phyloP scores from a whole-genome alignment of 2,888 invertebrate genomes.

The Heliconius charithonia region DNA sequence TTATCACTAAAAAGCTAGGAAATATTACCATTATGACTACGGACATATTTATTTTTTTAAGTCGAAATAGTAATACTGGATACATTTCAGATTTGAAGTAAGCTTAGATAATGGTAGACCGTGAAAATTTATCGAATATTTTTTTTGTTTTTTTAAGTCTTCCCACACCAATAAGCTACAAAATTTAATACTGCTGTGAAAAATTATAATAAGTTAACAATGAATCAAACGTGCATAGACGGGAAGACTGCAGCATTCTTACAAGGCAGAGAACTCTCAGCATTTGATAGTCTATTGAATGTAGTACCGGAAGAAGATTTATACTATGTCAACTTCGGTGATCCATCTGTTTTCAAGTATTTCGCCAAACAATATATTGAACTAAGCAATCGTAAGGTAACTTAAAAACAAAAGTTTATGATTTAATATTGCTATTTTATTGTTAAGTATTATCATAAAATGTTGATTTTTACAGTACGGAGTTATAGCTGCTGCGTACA shows the following conservation, averaged over 20 bases:
- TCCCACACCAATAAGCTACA: too few relatives aligned
- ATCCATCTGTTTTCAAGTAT: conserved; percentile 67
- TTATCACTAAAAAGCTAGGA: too few relatives aligned
- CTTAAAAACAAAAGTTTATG: background rate
- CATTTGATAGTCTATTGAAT: conserved; percentile 69
- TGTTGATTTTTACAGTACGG: conserved; percentile 60
- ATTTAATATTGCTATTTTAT: background rate
- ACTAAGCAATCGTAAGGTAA: conserved; percentile 69
- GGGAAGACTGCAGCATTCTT: conserved; percentile 75
- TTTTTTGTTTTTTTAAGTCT: too few relatives aligned
- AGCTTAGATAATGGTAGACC: too few relatives aligned
- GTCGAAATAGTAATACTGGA: too few relatives aligned
- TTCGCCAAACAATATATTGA: conserved; percentile 62
- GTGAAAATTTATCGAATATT: too few relatives aligned
- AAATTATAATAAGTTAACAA: background rate
- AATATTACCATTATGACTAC: too few relatives aligned
- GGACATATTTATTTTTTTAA: too few relatives aligned
- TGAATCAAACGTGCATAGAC: conserved; percentile 57
- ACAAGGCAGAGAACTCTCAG: conserved; percentile 71
- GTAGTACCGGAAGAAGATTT: conserved; percentile 76
- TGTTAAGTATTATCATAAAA: background rate
- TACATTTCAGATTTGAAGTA: too few relatives aligned
- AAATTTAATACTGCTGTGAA: too few relatives aligned
- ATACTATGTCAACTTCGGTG: conserved; percentile 75
- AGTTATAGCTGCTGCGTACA: conserved; percentile 69